phyloP scores from a whole-genome alignment of 1,140 invertebrate genomes.

The Cyphomyrmex costatus region DNA sequence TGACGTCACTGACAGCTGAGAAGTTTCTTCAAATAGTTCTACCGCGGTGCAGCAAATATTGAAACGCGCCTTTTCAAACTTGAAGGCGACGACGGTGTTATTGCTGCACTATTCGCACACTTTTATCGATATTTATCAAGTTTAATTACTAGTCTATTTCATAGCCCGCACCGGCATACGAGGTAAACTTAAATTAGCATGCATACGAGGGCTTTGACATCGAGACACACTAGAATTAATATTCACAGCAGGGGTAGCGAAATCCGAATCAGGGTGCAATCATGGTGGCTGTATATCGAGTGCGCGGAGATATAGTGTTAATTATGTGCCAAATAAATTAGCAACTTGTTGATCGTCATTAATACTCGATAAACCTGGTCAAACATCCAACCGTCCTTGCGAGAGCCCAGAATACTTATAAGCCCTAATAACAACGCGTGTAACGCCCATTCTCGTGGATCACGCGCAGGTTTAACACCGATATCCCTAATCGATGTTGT shows the following conservation, averaged over 20 bases:
- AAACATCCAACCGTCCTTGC: conserved; percentile 14
- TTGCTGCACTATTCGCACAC: conserved; percentile 6
- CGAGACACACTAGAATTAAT: conserved; percentile 60
- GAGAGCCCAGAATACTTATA: conserved; percentile 11
- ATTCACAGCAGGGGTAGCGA: conserved; percentile 54
- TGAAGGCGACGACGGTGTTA: conserved; percentile 30
- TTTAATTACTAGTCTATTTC: conserved; percentile 50
- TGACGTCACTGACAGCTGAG: neutral
- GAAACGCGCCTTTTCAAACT: conserved; percentile 28
- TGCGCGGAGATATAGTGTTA: conserved; percentile 52
- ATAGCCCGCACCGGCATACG: neutral
- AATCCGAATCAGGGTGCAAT: conserved; percentile 35
- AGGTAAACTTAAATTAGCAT: conserved; percentile 58
- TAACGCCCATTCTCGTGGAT: conserved; percentile 8
- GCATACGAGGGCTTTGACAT: conserved; percentile 60
- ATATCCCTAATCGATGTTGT: conserved; percentile 47
- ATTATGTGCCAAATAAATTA: conserved; percentile 72
- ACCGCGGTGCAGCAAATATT: conserved; percentile 1
- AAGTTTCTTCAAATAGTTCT: conserved; percentile 24
- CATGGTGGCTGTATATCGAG: conserved; percentile 28
- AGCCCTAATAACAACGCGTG: conserved; percentile 19
- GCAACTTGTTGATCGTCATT: conserved; percentile 75
- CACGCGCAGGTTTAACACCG: conserved; percentile 15
- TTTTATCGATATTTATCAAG: conserved; percentile 51
- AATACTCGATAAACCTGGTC: conserved; percentile 52